Percentiles rank a stretch among this genome's conserved stretches.
phyloP scores from a whole-genome alignment of 2,888 invertebrate genomes.

The Asteroscopus sphinx region DNA sequence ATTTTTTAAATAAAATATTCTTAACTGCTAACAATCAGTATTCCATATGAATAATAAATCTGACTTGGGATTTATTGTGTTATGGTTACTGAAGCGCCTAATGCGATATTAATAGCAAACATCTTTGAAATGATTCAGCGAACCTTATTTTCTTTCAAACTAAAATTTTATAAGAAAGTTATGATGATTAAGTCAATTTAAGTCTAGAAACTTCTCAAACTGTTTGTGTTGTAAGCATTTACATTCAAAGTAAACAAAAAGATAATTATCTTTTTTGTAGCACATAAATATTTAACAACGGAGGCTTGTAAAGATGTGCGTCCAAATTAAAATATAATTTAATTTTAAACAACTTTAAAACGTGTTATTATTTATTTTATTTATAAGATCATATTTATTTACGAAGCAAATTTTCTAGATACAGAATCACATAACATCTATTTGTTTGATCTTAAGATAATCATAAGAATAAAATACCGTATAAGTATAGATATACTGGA shows the following conservation, averaged over 20 bases:
- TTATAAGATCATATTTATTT: no score
- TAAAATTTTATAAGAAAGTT: constrained; percentile 16
- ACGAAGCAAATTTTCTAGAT: no score
- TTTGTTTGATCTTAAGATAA: no score
- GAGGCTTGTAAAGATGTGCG: background rate
- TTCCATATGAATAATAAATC: no score
- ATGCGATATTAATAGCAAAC: constrained; percentile 20
- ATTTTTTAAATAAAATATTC: background rate
- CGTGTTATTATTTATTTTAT: no score
- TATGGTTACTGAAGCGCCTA: constrained; percentile 15
- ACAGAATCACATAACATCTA: no score
- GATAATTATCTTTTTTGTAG: background rate
- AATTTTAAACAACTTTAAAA: background rate
- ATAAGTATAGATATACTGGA: no score
- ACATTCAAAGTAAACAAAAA: constrained; percentile 14
- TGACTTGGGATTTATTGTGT: background rate
- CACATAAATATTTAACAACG: constrained; percentile 3
- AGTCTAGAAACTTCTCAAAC: constrained; percentile 25
- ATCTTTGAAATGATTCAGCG: constrained; percentile 16
- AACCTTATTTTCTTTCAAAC: constrained; percentile 10
- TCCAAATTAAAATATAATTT: background rate
- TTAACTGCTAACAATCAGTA: background rate
- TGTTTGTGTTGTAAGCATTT: background rate
- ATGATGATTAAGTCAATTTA: constrained; percentile 1
- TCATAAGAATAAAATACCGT: no score